Evolutionary conservation across 2,888 invertebrate genomes (phyloP), one percentile per base, ranked within the genome.

Genomic region (Teleogryllus oceanicus): DNA sequence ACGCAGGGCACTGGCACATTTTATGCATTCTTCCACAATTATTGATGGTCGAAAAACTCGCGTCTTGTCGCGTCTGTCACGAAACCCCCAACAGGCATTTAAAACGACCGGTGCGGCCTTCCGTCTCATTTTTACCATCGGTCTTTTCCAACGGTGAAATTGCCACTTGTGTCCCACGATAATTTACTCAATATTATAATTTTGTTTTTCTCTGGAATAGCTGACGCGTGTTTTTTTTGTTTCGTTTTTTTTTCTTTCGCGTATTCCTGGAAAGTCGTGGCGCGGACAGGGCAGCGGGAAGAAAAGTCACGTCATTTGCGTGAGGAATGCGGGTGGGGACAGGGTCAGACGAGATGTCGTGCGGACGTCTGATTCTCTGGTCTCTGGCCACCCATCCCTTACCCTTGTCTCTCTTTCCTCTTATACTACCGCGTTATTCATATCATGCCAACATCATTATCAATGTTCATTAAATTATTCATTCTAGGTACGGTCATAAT

Each of bases 161-260:
- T 62, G 62, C 62, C n/a, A n/a, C 62, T n/a, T 62, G 16, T 62
- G 62, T 62, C 62, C 62, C 62, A 62, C 62, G 62, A n/a, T 62
- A 10, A 62, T 62, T 62, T 18, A 11, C 62, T 62, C 62, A n/a
- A 62, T 62, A 62, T 62, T 62, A 62, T 62, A 62, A 62, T 62
- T 62, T 62, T 62, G 62, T 62, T 62, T 62, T 62, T 62, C 62
- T 11, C 62, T 13, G 16, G 62, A 62, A 13, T 62, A 1, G 62
- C 62, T 62, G 62, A 62, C 62, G 62, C 62, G n/a, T 8, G 13
- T 62, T 62, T 62, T 62, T 62, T 62, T 62, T 11, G 5, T 13
- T 62, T 62, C 5, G 16, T n/a, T 62, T 13, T 62, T 13, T 13
- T 13, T 16, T 10, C 8, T 62, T 62, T 62, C 4, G 62, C 62